Evolutionary conservation across 2,113 vertebrate genomes (phyloP).

Genomic region (Brachirus orientalis): DNA sequence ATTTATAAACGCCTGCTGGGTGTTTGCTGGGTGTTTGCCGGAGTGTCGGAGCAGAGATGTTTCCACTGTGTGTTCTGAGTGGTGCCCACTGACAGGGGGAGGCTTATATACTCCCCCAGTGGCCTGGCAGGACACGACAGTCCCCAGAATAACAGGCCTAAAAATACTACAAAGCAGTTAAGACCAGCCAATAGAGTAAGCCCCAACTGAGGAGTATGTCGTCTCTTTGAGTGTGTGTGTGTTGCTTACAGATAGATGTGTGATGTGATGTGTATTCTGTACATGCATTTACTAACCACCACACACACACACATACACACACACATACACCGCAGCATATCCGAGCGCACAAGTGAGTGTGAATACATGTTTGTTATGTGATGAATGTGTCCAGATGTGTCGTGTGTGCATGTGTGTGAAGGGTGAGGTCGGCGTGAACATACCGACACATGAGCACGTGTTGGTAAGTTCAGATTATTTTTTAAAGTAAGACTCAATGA

Average conservation of each 20-base stretch:
- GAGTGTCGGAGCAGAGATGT: conserved; percentile 59
- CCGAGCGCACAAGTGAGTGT: conserved; percentile 2
- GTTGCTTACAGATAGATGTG: conserved; percentile 26
- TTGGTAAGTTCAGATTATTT: not conserved
- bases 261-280: conserved; percentile 6
- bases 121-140: conserved; percentile 69
- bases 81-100: conserved; percentile 60
- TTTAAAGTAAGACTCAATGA: no score
- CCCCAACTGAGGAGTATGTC: conserved; percentile 34
- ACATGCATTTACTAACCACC: conserved; percentile 20
- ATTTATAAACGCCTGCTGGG: conserved; percentile 51
- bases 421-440: no score
- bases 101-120: conserved; percentile 72
- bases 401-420: not conserved
- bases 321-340: not conserved
- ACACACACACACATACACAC: not conserved
- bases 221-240: conserved; percentile 18
- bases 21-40: conserved; percentile 50
- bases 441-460: not conserved
- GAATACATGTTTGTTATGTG: conserved; percentile 3
- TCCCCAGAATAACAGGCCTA: conserved; percentile 81
- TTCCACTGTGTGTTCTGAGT: conserved; percentile 61
- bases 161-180: conserved; percentile 83
- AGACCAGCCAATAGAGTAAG: conserved; percentile 74
- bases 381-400: not conserved